Conservation (phyloP, 1,140 invertebrate genomes). For the Temnothorax nylanderi region DNA sequence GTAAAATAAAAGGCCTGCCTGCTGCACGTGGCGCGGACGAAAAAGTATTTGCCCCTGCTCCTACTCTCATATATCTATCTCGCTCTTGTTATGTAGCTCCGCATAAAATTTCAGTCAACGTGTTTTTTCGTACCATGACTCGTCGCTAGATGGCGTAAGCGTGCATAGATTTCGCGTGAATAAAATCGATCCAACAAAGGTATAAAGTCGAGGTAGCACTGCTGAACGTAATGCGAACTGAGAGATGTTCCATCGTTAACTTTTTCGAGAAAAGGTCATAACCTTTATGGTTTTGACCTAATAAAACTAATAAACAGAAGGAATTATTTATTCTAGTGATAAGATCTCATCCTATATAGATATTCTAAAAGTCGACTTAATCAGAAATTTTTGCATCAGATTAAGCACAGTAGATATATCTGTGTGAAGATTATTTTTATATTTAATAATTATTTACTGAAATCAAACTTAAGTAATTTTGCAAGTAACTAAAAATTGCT, state of each 20-base stretch:
- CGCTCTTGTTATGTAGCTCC: not conserved
- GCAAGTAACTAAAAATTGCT: not conserved
- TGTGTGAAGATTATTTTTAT: not conserved
- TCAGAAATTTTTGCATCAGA: not conserved
- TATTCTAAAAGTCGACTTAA: not conserved
- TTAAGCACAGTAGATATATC: not conserved
- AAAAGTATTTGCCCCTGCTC: not conserved
- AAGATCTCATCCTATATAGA: not conserved
- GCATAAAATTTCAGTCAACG: not conserved
- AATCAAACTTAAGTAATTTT: not conserved
- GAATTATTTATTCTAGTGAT: too few species aligned
- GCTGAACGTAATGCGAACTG: slow-evolving; percentile 46
- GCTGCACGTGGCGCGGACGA: not conserved
- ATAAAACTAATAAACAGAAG: not conserved
- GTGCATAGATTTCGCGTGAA: slow-evolving; percentile 9
- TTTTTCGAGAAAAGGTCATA: slow-evolving; percentile 81
- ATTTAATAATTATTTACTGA: not conserved
- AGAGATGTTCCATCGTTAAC: slow-evolving; percentile 78
- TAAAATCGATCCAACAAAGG: not conserved
- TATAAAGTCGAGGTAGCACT: not conserved
- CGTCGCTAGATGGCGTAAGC: slow-evolving; percentile 59
- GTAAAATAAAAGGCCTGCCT: not conserved
- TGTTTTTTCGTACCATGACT: not conserved
- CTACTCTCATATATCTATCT: not conserved
- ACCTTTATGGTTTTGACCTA: slow-evolving; percentile 71